Conservation (phyloP, 2,797 vertebrate species). For the Lutra lutra region DNA sequence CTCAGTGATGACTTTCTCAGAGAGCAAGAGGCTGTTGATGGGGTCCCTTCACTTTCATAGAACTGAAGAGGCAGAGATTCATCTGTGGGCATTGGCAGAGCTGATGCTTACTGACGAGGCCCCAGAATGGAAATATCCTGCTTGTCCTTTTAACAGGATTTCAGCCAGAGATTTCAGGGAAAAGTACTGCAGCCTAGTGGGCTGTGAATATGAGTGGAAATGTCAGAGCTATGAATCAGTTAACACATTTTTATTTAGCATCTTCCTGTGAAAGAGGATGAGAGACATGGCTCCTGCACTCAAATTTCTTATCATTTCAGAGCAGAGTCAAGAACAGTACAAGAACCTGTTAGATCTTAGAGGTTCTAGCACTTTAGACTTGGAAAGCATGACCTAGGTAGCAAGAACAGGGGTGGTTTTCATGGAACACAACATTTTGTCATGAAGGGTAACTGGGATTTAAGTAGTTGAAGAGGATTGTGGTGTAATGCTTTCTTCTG, state of each 20-base stretch:
- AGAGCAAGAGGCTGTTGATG: neutral
- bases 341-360: constrained; percentile 15
- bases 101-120: constrained; percentile 71
- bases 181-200: constrained; percentile 78
- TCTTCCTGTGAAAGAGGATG: constrained; percentile 79
- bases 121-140: constrained; percentile 75
- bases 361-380: constrained; percentile 46
- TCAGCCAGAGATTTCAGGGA: constrained; percentile 80
- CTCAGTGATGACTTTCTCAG: constrained; percentile 56
- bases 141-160: constrained; percentile 82
- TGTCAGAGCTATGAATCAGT: constrained; percentile 83
- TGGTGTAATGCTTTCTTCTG: neutral
- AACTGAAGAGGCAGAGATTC: constrained; percentile 62
- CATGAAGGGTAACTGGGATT: neutral
- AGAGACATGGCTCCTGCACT: constrained; percentile 69
- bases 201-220: constrained; percentile 80
- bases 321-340: constrained; percentile 50
- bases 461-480: neutral
- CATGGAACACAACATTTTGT: neutral
- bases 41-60: constrained; percentile 57
- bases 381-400: neutral
- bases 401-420: neutral
- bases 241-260: constrained; percentile 83
- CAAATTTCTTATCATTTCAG: constrained; percentile 53
- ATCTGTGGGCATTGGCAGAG: constrained; percentile 70